Evolutionary conservation across 2,113 vertebrate species (phyloP).

Genomic region (Zonotrichia leucophrys): DNA sequence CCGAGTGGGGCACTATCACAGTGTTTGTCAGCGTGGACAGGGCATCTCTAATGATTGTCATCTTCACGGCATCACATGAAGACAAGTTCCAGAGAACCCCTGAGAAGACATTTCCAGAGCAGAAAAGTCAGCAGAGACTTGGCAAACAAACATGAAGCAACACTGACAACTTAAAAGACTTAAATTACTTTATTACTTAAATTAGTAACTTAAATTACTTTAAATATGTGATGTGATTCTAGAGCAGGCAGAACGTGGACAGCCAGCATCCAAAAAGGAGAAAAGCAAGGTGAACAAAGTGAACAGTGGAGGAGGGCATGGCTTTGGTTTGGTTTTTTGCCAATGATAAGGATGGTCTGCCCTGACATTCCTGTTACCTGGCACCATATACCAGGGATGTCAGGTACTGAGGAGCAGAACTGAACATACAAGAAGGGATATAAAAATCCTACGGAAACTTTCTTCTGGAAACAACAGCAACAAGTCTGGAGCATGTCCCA

Average conservation of each 20-base stretch:
- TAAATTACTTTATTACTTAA: too few species aligned
- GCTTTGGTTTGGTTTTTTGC: background rate
- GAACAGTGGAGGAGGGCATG: background rate
- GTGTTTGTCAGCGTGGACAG: constrained; percentile 91
- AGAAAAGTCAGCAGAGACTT: background rate
- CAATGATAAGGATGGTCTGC: background rate
- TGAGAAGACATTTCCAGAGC: constrained; percentile 47
- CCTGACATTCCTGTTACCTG: background rate
- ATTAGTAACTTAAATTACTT: background rate
- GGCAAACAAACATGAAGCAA: background rate
- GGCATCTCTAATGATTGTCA: constrained; percentile 96
- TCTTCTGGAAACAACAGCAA: background rate
- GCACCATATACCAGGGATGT: rapidly evolving
- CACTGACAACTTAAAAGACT: background rate
- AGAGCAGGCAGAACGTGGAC: background rate
- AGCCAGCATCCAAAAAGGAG: background rate
- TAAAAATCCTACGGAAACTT: background rate
- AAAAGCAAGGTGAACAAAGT: background rate
- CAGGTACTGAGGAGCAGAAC: background rate
- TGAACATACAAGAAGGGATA: background rate
- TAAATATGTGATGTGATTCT: background rate
- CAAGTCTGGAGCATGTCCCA: background rate
- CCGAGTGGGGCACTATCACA: constrained; percentile 97
- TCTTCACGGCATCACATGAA: constrained; percentile 94
- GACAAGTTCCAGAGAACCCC: constrained; percentile 98